These are phyloP conservation scores for Crotalus horridus DNA, from an alignment of 2,113 vertebrate species.

Conservation along the genomic window DNA sequence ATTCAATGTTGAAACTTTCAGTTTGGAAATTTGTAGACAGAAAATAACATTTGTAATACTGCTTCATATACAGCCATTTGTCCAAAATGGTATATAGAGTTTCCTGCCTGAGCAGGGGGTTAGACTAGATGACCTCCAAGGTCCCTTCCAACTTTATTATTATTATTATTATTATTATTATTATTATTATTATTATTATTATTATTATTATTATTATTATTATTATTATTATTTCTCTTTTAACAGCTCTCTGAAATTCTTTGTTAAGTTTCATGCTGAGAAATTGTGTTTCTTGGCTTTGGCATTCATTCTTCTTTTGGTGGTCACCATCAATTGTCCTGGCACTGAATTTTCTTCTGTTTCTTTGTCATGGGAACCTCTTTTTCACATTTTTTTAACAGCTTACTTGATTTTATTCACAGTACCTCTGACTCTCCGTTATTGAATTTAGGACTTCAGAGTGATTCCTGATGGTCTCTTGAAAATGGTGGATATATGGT, in stretches of 20 bases:
- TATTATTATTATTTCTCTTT: neutral
- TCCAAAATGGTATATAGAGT: no score
- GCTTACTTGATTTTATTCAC: neutral
- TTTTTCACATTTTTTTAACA: neutral
- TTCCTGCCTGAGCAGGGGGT: no score
- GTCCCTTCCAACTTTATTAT: no score
- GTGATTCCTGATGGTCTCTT: neutral
- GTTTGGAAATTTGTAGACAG: neutral
- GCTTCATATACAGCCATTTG: neutral
- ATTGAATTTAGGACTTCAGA: neutral
- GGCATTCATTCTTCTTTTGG: neutral
- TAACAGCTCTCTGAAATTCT: neutral
- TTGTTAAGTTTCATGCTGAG: neutral
- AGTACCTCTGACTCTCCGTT: neutral
- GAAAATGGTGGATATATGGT: neutral
- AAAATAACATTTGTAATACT: neutral
- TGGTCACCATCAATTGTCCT: neutral
- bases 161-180: no score
- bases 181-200: no score
- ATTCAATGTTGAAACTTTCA: neutral
- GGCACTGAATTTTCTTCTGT: neutral
- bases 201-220: no score
- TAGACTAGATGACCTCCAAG: no score
- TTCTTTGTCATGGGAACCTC: neutral
- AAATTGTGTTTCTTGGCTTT: neutral